phyloP scores from a whole-genome alignment of 2,888 invertebrate genomes.

The Opisthograptis luteolata region DNA sequence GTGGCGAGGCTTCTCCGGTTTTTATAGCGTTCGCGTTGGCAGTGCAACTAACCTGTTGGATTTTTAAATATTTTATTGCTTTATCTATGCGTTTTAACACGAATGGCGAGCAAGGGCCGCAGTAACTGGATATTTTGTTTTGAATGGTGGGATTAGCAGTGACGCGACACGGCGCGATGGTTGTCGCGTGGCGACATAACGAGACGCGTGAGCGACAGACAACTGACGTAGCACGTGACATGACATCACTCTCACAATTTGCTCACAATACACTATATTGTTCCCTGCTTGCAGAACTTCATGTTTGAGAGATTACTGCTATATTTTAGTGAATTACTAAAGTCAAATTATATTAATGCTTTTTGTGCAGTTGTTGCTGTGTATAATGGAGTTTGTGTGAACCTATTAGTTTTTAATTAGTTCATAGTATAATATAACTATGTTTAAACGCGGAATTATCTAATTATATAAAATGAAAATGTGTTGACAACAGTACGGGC shows the following conservation, averaged over 20 bases:
- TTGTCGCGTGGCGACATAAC: constrained; percentile 71
- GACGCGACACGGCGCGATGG: constrained; percentile 32
- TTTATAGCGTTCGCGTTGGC: constrained; percentile 26
- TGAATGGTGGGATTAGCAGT: constrained; percentile 60
- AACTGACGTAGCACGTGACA: constrained; percentile 64
- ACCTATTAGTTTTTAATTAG: no score
- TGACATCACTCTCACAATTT: constrained; percentile 1
- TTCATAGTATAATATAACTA: no score
- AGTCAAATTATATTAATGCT: no score
- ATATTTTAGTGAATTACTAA: no score
- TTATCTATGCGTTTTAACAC: constrained; percentile 48
- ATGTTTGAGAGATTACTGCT: constrained; percentile 1
- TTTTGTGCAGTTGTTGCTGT: no score
- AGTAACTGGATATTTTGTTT: constrained; percentile 67
- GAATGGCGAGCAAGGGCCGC: constrained; percentile 32
- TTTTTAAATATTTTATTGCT: constrained; percentile 43
- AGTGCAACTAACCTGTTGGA: constrained; percentile 45
- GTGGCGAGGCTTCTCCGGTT: constrained; percentile 40
- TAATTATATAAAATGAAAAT: no score
- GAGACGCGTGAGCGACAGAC: constrained; percentile 72
- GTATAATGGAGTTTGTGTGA: no score
- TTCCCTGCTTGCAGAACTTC: constrained; percentile 18
- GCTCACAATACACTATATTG: constrained; percentile 9
- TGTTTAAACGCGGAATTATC: no score
- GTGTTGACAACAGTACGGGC: no score